Base-by-base conservation (phyloP, 2,797 vertebrate genomes). In the Adelosebastes latens region DNA sequence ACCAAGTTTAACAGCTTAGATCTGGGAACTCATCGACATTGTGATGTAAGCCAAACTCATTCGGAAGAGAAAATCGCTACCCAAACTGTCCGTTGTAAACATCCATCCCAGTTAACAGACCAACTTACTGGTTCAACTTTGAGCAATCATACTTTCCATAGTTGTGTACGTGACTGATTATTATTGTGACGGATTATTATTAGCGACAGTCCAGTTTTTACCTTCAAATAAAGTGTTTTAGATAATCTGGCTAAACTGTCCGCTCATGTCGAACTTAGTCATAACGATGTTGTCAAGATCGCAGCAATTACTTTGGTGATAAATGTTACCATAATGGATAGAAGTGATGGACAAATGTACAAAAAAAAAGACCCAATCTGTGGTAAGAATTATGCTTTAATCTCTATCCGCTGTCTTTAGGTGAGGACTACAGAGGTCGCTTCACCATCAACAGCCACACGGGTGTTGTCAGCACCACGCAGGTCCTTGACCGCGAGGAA, bases 401-500 rank as follows among this genome's bases (percentile, higher is more conserved):
- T 71, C 13, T 39, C 12, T 49, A 11, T 79, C 52, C 56, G 9
- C 58, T 53, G 46, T 88, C 84, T 73, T 52, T 67, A 98, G 96
- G 94, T 92, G 97, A 97, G 83, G 96, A 97, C 86, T 86, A 90
- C 32, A 88, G 90, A 27, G 94, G 92, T 66, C 93, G 93, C 87
- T 99, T 99, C 93, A 92, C 84, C 59, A 90, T 99, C 80, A 91
- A 98, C 87, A 92, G 93, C 74, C 94, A 92, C 0, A 97, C 96
- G 6, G 97, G 98, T 68, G 95, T 93, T 2, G 81, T 99, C 75
- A 95, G 95, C 85, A 94, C 95, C 74, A 94, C 94, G 8, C 93
- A 59, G 61, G 82, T 90, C 78, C 95, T 99, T 71, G 97, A 99
- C 94, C 95, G 97, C 66, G 98, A 99, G 81, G 96, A 96, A 5